Evolutionary conservation across 2,113 vertebrate species (phyloP).

Genomic region (Megaptera novaeangliae): DNA sequence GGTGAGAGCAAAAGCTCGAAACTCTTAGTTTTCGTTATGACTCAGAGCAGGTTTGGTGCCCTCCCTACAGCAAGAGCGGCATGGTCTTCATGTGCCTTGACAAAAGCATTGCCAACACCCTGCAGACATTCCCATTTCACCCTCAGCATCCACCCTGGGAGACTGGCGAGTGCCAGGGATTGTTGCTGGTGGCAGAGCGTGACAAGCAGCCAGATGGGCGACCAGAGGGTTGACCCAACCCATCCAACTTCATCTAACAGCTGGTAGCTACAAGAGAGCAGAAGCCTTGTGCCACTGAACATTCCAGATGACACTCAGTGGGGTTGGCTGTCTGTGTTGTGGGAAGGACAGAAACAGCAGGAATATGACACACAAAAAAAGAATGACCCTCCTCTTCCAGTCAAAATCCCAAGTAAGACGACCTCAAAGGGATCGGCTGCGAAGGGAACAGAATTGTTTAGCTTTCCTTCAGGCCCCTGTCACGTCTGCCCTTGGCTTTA

Average conservation of each 20-base stretch:
- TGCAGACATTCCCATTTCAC: neutral
- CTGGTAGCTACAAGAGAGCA: neutral
- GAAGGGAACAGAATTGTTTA: neutral
- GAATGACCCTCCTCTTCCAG: neutral
- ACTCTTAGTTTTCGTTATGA: neutral
- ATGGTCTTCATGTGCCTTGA: neutral
- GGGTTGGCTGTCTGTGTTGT: neutral
- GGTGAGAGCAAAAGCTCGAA: neutral
- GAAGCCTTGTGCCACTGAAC: neutral
- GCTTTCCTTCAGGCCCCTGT: neutral
- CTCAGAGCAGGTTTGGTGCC: neutral
- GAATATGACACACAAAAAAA: neutral
- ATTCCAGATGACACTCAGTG: neutral
- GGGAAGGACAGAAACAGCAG: neutral
- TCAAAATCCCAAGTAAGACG: neutral
- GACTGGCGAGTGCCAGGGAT: neutral
- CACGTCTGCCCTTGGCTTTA: neutral
- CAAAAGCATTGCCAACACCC: neutral
- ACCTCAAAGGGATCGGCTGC: neutral
- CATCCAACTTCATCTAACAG: neutral
- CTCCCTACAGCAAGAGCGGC: neutral
- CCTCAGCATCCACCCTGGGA: neutral
- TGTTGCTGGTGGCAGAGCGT: neutral
- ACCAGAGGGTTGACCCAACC: neutral
- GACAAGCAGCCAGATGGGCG: neutral